Evolutionary conservation across 2,113 vertebrate species (phyloP), one percentile per base, ranked within the genome.

Genomic region (Charina bottae): DNA sequence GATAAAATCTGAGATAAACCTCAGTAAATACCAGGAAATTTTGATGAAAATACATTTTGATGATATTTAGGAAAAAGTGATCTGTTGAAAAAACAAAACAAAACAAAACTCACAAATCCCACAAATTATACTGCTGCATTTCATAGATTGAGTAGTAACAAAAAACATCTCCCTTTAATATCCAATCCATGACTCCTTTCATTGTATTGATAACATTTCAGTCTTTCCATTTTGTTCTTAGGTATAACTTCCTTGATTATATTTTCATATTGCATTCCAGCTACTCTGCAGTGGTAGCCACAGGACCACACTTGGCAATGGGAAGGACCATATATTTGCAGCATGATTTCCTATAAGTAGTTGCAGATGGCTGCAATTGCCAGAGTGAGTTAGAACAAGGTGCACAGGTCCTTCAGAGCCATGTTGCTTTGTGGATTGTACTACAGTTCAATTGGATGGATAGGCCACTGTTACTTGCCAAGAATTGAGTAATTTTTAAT

Each of bases 1-100:
- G 56, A 95, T 9, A 6, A 90, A 94, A 85, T 42, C 54, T 11
- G 83, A 83, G 4, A 6, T 33, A 89, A 90, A n/a, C 13, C 42
- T 87, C 87, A n/a, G 88, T n/a, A 59, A 94, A 37, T 0, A 0
- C 33, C 37, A 62, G 19, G 21, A 59, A 9, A 53, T 64, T 26
- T 28, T 89, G 42, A 26, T 1, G 7, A 89, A 49, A 89, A 49
- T 68, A 13, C 28, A 89, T 89, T 89, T 60, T 88, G 87, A 60
- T 24, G 33, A 46, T 21, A 88, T 33, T 58, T 87, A 24, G n/a
- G 42, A 60, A 13, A 88, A 46, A 26, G 37, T 59, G 56, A 87
- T 87, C 54, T 7, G n/a, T 21, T 49, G 4, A 49, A 49, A 49
- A 49, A 17, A 86, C 49, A 86, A 4, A 46, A 3, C 13, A 55